Percentiles rank a stretch among this genome's conserved stretches.
Conservation (phyloP, 2,797 vertebrate species). For the Tokudaia muenninki region DNA sequence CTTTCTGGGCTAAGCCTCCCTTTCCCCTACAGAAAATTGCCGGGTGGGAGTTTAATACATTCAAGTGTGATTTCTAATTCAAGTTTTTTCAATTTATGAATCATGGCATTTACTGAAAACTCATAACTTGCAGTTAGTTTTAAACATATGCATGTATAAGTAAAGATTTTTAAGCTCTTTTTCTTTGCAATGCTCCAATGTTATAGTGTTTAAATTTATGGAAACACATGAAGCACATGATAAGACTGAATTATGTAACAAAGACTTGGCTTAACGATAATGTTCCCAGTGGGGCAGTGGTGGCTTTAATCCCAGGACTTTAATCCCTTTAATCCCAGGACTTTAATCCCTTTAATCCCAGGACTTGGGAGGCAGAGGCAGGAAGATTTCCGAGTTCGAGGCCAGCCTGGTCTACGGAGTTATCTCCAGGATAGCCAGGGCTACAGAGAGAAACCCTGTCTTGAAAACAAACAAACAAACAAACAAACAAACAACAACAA, state of each 20-base stretch:
- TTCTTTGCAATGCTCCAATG: not conserved
- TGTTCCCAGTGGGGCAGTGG: not conserved
- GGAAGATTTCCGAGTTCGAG: no score
- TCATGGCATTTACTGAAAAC: slow-evolving; percentile 19
- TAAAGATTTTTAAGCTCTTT: slow-evolving; percentile 2
- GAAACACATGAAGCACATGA: not conserved
- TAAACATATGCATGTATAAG: not conserved
- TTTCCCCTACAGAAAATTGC: not conserved
- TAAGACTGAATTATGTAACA: not conserved
- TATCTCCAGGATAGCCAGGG: no score
- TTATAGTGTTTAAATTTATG: not conserved
- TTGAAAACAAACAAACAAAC: no score
- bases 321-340: no score
- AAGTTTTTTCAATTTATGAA: not conserved
- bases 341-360: no score
- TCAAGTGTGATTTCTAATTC: slow-evolving; percentile 5
- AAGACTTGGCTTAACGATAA: not conserved
- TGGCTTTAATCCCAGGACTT: no score
- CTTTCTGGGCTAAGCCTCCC: not conserved
- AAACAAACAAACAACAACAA: no score
- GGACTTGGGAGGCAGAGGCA: no score
- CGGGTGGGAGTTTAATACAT: not conserved
- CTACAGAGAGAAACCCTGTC: no score
- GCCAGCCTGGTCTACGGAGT: no score
- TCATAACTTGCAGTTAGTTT: not conserved